Evolutionary conservation across 2,113 vertebrate species (phyloP).

Genomic region (Struthidea cinerea): DNA sequence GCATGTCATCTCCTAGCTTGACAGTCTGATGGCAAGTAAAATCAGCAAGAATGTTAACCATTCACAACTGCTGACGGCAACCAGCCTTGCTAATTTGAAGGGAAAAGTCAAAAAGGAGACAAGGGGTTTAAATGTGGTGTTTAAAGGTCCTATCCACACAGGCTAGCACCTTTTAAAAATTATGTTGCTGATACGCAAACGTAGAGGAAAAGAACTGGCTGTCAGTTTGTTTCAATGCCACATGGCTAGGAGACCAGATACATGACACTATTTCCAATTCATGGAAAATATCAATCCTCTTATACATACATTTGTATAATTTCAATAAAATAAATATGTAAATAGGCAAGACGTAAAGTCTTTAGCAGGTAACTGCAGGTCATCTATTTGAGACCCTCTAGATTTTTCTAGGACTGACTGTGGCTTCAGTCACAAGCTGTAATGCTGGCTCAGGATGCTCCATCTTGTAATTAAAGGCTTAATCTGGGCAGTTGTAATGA

Average conservation of each 20-base stretch:
- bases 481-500: slow-evolving; percentile 18
- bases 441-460: not conserved
- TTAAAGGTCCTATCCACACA: not conserved
- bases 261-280: not conserved
- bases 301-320: not conserved
- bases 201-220: not conserved
- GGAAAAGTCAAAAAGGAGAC: not conserved
- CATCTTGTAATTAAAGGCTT: slow-evolving; percentile 22
- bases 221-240: not conserved
- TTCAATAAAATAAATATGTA: not conserved
- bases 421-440: not conserved
- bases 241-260: not conserved
- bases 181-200: not conserved
- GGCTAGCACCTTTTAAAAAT: not conserved
- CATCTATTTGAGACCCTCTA: not conserved
- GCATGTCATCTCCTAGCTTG: not conserved
- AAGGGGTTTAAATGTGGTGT: not conserved
- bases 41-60: not conserved
- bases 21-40: slow-evolving; percentile 4
- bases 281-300: not conserved
- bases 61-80: not conserved
- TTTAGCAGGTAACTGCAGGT: not conserved
- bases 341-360: not conserved
- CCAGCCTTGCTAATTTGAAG: not conserved
- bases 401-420: not conserved